Percentiles rank a stretch among this genome's conserved stretches.
phyloP scores from a whole-genome alignment of 2,113 vertebrate species.

The Trichechus manatus region DNA sequence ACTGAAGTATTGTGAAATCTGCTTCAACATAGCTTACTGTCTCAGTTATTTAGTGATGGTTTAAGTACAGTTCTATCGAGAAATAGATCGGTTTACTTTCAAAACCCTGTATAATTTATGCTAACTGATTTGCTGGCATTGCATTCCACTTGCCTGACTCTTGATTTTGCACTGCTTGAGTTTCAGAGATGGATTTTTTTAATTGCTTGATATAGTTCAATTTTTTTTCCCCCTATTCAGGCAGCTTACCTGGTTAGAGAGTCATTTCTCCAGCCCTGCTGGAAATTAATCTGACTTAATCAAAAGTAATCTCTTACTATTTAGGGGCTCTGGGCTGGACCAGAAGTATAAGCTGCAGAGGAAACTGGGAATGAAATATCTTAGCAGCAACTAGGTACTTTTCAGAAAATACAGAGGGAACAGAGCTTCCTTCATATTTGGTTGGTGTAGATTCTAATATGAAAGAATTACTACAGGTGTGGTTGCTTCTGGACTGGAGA shows the following conservation, averaged over 20 bases:
- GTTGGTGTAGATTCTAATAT: not conserved
- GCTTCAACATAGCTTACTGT: not conserved
- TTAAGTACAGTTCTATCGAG: not conserved
- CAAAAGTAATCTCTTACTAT: not conserved
- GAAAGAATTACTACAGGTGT: not conserved
- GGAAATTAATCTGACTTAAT: slow-evolving; percentile 49
- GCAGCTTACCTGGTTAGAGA: not conserved
- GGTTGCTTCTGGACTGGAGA: not conserved
- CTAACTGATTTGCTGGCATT: not conserved
- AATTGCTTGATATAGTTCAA: not conserved
- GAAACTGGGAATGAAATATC: not conserved
- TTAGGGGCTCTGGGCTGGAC: not conserved
- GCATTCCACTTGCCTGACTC: not conserved
- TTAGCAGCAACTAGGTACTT: not conserved
- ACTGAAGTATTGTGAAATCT: not conserved
- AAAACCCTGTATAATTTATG: not conserved
- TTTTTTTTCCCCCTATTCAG: not conserved
- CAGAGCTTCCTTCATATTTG: not conserved
- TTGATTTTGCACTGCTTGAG: not conserved
- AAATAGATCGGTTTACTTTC: not conserved
- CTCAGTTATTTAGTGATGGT: not conserved
- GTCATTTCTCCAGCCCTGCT: not conserved
- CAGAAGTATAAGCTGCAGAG: not conserved
- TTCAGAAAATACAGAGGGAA: not conserved
- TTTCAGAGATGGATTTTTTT: slow-evolving; percentile 20